Percentiles rank a stretch among this genome's conserved stretches.
Conservation (phyloP, 92 coral and sea anemone species). For the Nematostella vectensis region DNA sequence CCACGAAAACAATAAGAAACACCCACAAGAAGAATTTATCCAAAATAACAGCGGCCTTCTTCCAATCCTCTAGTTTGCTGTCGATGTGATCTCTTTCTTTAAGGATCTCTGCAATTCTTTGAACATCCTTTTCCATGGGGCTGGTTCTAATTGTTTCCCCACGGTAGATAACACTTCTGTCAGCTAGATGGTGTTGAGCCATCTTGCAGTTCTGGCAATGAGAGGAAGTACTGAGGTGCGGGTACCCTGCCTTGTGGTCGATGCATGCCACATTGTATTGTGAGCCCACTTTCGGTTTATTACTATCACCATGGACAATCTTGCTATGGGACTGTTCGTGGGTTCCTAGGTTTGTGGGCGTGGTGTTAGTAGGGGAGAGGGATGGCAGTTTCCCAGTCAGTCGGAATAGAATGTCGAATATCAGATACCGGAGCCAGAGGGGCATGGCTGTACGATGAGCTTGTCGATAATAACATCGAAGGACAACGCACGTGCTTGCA, state of each 20-base stretch:
- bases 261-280: neutral
- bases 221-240: neutral
- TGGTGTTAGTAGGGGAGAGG: neutral
- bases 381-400: constrained; percentile 7
- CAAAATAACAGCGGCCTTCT: constrained; percentile 32
- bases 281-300: neutral
- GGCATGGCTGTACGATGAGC: constrained; percentile 32
- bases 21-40: constrained; percentile 42
- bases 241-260: neutral
- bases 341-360: neutral
- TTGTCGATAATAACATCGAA: constrained; percentile 28
- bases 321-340: neutral
- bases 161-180: neutral
- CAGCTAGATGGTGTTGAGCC: neutral
- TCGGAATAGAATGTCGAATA: constrained; percentile 25
- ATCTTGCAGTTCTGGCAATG: no score
- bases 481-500: constrained; percentile 32
- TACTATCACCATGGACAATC: neutral
- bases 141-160: neutral
- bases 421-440: constrained; percentile 18
- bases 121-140: neutral
- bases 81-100: constrained; percentile 3
- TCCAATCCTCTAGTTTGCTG: constrained; percentile 21
- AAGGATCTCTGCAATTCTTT: constrained; percentile 1
- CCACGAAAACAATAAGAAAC: constrained; percentile 20